These are phyloP conservation scores for Melinopterus prodromus DNA, from an alignment of 2,888 invertebrate species.

Conservation along the genomic window DNA sequence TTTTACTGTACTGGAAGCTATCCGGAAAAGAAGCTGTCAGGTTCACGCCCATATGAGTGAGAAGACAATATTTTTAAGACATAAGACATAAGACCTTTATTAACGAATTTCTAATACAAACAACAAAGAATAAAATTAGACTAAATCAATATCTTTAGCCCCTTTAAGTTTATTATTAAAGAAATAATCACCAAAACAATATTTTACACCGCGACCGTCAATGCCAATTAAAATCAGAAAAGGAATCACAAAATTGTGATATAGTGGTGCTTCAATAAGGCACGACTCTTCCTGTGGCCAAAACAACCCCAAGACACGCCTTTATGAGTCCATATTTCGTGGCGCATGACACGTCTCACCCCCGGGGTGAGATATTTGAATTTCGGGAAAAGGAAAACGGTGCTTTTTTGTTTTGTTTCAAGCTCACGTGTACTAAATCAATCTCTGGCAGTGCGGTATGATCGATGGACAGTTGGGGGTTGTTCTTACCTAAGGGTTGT, in stretches of 20 bases:
- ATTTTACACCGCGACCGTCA: background rate
- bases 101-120: no score
- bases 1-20: background rate
- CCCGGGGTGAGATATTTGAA: constrained; percentile 29
- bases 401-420: constrained; percentile 5
- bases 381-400: constrained; percentile 6
- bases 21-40: background rate
- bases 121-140: background rate
- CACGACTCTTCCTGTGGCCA: constrained; percentile 18
- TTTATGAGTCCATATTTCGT: constrained; percentile 53
- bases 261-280: constrained; percentile 12
- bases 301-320: constrained; percentile 43
- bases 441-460: constrained; percentile 16
- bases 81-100: no score
- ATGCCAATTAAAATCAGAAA: constrained; percentile 15
- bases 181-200: background rate
- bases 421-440: constrained; percentile 16
- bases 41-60: no score
- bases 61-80: no score
- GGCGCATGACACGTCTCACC: constrained; percentile 43
- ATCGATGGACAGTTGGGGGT: constrained; percentile 23
- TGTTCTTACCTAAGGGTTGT: constrained; percentile 13
- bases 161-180: background rate
- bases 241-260: constrained; percentile 7
- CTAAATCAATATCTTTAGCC: background rate